These are phyloP conservation scores for Oxycera nigricornis DNA, from an alignment of 2,888 invertebrate genomes.

Conservation along the genomic window DNA sequence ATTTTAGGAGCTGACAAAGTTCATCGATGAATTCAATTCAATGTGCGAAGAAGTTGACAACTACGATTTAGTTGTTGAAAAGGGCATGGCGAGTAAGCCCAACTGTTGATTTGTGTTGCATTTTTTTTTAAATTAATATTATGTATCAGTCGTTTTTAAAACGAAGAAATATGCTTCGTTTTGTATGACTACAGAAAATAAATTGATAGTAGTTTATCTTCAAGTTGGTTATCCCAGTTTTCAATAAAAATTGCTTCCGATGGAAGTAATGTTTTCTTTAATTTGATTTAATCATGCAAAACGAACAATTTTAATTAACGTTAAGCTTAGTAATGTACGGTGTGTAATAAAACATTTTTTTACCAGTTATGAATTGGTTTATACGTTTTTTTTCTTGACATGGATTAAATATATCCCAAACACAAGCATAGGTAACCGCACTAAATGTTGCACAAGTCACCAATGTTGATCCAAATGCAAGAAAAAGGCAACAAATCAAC, in stretches of 20 bases:
- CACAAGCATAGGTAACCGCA: too few species aligned
- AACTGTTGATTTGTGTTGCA: neutral
- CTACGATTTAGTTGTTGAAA: conserved; percentile 54
- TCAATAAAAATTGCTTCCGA: neutral
- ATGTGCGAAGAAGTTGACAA: conserved; percentile 57
- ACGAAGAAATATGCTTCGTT: neutral
- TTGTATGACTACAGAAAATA: too few species aligned
- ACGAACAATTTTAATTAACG: too few species aligned
- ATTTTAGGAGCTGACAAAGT: conserved; percentile 52
- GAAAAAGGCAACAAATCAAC: too few species aligned
- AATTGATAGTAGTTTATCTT: too few species aligned
- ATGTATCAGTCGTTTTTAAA: neutral
- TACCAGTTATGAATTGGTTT: neutral
- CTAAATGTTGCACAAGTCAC: too few species aligned
- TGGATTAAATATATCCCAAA: too few species aligned
- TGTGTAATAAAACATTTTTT: neutral
- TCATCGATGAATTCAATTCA: conserved; percentile 56
- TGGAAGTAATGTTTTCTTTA: neutral
- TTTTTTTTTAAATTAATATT: neutral
- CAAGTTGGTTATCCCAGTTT: too few species aligned
- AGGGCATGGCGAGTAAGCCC: neutral
- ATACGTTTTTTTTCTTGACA: too few species aligned
- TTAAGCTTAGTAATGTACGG: too few species aligned
- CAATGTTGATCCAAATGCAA: too few species aligned
- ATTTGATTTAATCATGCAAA: too few species aligned